A percentile compares a stretch with the other conserved stretches of the same genome.
Evolutionary conservation across 2,113 vertebrate genomes (phyloP).

Genomic region (Rana temporaria): DNA sequence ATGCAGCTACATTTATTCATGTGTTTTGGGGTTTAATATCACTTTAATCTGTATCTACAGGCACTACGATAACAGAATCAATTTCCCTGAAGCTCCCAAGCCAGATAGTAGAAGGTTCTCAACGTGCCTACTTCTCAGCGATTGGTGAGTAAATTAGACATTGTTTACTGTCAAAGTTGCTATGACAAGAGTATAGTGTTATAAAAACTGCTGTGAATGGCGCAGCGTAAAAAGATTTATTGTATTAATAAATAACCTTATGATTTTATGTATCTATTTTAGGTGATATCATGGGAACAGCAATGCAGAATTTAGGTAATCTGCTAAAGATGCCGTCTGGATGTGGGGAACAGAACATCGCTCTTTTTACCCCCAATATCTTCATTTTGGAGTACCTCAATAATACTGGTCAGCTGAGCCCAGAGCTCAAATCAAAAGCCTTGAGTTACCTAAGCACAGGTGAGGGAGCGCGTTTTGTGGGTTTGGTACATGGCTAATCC

Average conservation of each 20-base stretch:
- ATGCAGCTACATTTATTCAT: too few species aligned
- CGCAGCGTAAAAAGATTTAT: background rate
- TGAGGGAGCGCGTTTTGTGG: slow-evolving; percentile 47
- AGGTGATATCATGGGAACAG: slow-evolving; percentile 78
- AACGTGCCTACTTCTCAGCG: slow-evolving; percentile 75
- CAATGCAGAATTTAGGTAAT: slow-evolving; percentile 71
- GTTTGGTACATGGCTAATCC: too few species aligned
- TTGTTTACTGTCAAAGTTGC: too few species aligned
- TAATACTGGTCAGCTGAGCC: slow-evolving; percentile 71
- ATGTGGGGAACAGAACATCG: slow-evolving; percentile 81
- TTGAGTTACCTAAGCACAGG: slow-evolving; percentile 68
- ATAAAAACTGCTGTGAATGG: background rate
- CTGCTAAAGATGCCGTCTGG: slow-evolving; percentile 73
- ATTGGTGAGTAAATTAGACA: slow-evolving; percentile 68
- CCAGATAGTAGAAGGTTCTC: slow-evolving; percentile 76
- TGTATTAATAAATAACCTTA: background rate
- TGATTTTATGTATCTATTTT: background rate
- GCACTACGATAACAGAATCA: slow-evolving; percentile 25
- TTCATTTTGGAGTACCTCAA: slow-evolving; percentile 76
- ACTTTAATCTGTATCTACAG: slow-evolving; percentile 10
- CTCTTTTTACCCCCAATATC: slow-evolving; percentile 78
- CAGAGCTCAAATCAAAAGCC: slow-evolving; percentile 64
- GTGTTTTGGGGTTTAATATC: too few species aligned
- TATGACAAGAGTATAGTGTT: background rate
- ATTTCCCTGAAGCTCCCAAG: slow-evolving; percentile 72